Evolutionary conservation across 2,113 vertebrate species (phyloP).

Genomic region (Romanogobio albipinnatus): DNA sequence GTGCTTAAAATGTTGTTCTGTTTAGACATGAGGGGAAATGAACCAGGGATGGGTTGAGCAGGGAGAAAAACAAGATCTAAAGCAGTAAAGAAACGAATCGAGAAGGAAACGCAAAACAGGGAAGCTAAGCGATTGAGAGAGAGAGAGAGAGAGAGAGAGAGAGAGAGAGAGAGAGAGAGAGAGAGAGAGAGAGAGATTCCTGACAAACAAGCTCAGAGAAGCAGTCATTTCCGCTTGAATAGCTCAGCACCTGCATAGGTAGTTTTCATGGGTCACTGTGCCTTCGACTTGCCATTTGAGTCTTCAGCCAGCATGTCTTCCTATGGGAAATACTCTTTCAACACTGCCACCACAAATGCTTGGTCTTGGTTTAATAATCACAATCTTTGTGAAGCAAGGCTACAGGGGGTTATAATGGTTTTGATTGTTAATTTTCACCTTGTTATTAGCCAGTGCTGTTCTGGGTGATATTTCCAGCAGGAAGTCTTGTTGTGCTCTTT

Average conservation of each 20-base stretch:
- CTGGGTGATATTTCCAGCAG: not conserved
- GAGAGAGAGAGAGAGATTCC: not conserved
- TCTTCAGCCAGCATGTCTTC: constrained; percentile 13
- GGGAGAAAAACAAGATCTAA: not conserved
- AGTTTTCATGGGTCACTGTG: constrained; percentile 51
- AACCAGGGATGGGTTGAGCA: not conserved
- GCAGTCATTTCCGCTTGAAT: constrained; percentile 40
- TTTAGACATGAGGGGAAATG: not conserved
- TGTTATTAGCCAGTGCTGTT: not conserved
- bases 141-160: not conserved
- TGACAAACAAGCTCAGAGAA: constrained; percentile 1
- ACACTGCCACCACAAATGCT: not conserved
- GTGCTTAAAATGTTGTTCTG: not conserved
- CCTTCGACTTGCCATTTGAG: constrained; percentile 24
- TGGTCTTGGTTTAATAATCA: not conserved
- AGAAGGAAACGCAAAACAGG: constrained; percentile 36
- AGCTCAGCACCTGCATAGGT: constrained; percentile 32
- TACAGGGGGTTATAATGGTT: not conserved
- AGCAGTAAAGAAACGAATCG: constrained; percentile 46
- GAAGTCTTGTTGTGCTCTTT: constrained; percentile 8
- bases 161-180: constrained; percentile 63
- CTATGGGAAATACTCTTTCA: not conserved
- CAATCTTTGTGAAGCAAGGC: not conserved
- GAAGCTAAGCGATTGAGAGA: constrained; percentile 51
- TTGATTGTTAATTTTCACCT: not conserved